Evolutionary conservation across 2,888 invertebrate genomes (phyloP), one percentile per base, ranked within the genome.

Genomic region (Cataglyphis altisquamis): DNA sequence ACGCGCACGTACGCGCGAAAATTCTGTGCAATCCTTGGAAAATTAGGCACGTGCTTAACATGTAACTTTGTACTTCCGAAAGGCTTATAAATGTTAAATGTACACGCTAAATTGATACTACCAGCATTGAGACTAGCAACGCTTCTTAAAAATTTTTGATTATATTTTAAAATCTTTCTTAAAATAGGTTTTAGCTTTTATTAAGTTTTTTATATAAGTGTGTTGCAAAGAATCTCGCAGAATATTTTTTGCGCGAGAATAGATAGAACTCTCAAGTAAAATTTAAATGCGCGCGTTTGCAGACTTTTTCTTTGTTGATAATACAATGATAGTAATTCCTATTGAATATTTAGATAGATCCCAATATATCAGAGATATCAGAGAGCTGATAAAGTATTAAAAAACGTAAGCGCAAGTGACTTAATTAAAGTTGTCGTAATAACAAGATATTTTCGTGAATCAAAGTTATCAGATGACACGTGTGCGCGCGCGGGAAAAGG

Each of bases 401-500:
- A 64, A 66, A 41, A 21, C 18, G 1, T 15, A 25, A 77, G 15
- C 18, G n/a, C 36, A 0, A 6, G 39, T 3, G 15, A 57, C 18
- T 57, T 55, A 64, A 77, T 55, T 66, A 41, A 55, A 77, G 12
- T 55, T 18, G 10, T 18, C 6, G 21, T 21, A 60, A 62, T 63
- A 32, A 52, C 12, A 41, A 25, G 12, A 77, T 29, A n/a, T 12
- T 55, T 55, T 67, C 12, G 18, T 1, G 18, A 32, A 78, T 60
- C 25, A 25, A 45, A 57, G 12, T 21, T 15, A 8, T 45, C 39
- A 9, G 29, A 68, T 25, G 32, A 78, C 55, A 77, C 66, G 29
- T 15, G 68, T 52, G n/a, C 21, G 18, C 10, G 5, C 45, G 45
- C 25, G 52, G 18, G 41, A 57, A 41, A 32, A 32, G 21, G 32